Conservation (phyloP, 2,113 vertebrate species). For the Colinus virginianus region DNA sequence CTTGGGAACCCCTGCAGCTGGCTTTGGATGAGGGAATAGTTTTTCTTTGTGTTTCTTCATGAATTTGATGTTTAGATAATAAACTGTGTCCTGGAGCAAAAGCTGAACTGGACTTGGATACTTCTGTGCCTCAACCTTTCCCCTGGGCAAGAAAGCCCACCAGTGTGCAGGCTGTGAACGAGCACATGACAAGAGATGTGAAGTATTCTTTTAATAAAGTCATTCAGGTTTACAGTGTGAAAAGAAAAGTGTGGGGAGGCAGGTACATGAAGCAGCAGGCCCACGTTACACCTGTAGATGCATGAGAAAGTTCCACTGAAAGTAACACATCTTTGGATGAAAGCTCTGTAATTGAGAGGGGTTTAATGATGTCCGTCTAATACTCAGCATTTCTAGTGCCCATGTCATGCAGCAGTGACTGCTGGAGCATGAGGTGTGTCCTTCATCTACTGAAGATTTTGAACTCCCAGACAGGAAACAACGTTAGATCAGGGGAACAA, state of each 20-base stretch:
- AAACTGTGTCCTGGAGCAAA: slow-evolving; percentile 4
- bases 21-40: slow-evolving; percentile 50
- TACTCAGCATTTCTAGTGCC: background rate
- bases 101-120: slow-evolving; percentile 49
- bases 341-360: background rate
- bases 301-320: background rate
- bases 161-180: background rate
- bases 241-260: background rate
- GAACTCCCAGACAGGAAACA: background rate
- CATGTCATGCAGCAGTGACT: background rate
- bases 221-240: background rate
- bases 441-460: background rate
- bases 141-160: slow-evolving; percentile 45
- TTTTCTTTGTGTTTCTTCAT: slow-evolving; percentile 60
- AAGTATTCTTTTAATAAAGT: slow-evolving; percentile 42
- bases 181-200: background rate
- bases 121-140: slow-evolving; percentile 60
- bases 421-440: background rate
- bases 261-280: background rate
- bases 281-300: background rate
- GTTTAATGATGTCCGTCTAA: background rate
- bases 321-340: background rate
- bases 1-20: slow-evolving; percentile 60
- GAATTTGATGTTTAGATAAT: slow-evolving; percentile 63
- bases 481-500: background rate